These are phyloP conservation scores for Oscheius sp. DNA, from an alignment of 2,888 invertebrate genomes.

Conservation along the genomic window DNA sequence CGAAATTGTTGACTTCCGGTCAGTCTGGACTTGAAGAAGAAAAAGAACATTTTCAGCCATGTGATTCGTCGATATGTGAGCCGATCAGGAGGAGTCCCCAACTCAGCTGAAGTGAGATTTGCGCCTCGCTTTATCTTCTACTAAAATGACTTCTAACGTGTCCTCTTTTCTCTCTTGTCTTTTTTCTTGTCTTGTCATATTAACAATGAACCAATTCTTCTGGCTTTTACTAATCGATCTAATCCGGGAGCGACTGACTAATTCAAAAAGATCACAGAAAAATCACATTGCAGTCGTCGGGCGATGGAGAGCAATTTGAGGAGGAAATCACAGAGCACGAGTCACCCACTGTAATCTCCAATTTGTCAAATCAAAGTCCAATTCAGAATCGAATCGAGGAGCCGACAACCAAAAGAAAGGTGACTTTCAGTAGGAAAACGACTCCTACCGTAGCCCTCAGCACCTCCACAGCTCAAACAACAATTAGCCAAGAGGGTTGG, in stretches of 20 bases:
- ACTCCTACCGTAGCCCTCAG: not conserved
- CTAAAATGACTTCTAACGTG: slow-evolving; percentile 5
- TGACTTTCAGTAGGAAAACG: slow-evolving; percentile 5
- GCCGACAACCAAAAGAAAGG: slow-evolving; percentile 13
- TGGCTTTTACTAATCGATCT: not conserved
- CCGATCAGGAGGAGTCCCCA: not conserved
- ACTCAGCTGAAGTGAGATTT: slow-evolving; percentile 11
- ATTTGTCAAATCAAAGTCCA: too few species aligned
- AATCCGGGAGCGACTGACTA: not conserved
- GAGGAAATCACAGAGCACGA: slow-evolving; percentile 6
- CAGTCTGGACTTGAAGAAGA: not conserved
- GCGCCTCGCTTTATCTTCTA: not conserved
- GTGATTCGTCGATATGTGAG: slow-evolving; percentile 13
- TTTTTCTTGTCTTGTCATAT: slow-evolving; percentile 5
- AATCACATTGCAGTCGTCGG: slow-evolving; percentile 16
- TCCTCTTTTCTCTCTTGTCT: not conserved
- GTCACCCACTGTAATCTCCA: not conserved
- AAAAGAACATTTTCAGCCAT: not conserved
- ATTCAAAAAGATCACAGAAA: not conserved
- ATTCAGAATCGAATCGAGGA: too few species aligned
- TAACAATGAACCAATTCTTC: not conserved
- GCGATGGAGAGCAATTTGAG: slow-evolving; percentile 3
- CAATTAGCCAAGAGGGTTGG: not conserved
- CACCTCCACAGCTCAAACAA: not conserved
- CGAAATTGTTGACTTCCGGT: slow-evolving; percentile 67